Conservation (phyloP, 2,797 vertebrate species). For the Odontamblyopus rebecca region DNA sequence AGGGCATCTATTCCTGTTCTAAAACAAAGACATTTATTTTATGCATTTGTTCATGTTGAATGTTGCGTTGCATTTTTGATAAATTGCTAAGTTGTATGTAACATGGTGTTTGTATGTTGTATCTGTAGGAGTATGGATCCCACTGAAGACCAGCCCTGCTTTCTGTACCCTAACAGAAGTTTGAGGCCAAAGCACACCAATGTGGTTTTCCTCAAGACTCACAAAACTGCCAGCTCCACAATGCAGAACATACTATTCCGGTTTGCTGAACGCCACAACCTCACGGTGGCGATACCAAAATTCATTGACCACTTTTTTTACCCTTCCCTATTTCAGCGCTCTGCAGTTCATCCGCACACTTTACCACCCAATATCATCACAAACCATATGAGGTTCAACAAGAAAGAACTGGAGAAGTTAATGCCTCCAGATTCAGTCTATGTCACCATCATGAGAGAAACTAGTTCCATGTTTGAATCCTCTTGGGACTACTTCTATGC, state of each 20-base stretch:
- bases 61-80: background rate
- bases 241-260: constrained; percentile 89
- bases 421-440: constrained; percentile 84
- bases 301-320: constrained; percentile 86
- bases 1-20: too few species aligned
- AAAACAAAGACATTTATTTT: background rate
- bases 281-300: constrained; percentile 84
- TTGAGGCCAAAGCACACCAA: constrained; percentile 79
- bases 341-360: constrained; percentile 83
- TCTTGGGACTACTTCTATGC: constrained; percentile 86
- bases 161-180: constrained; percentile 27
- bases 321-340: constrained; percentile 76
- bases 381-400: constrained; percentile 85
- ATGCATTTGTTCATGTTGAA: background rate
- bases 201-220: constrained; percentile 87
- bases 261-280: constrained; percentile 84
- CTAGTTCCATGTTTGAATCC: constrained; percentile 87
- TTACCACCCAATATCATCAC: constrained; percentile 79
- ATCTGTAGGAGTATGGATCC: too few species aligned
- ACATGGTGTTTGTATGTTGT: background rate
- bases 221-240: constrained; percentile 87
- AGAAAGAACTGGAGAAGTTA: constrained; percentile 72
- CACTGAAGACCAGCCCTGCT: too few species aligned
- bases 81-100: background rate
- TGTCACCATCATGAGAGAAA: constrained; percentile 86